Percentiles rank a stretch among this genome's conserved stretches.
These are phyloP conservation scores for Percopsis omiscomaycus DNA, from an alignment of 2,797 vertebrate species.

Conservation along the genomic window DNA sequence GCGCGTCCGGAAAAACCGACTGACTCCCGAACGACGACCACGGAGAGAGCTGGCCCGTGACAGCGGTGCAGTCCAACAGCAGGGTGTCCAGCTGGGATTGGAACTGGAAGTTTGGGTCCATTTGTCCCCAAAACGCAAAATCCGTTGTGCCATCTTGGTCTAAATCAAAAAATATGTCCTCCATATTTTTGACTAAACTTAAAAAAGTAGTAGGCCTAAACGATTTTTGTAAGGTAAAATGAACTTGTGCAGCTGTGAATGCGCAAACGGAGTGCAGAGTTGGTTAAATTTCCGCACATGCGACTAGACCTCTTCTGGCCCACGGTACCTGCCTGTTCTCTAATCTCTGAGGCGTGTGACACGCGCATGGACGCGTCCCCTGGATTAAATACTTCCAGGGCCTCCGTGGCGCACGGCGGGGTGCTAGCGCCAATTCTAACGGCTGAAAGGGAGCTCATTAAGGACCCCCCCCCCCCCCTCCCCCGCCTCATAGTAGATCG, in stretches of 20 bases:
- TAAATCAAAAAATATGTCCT: slow-evolving; percentile 69
- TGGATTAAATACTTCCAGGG: slow-evolving; percentile 73
- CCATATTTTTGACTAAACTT: slow-evolving; percentile 53
- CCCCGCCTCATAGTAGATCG: slow-evolving; percentile 59
- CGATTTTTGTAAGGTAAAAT: no score
- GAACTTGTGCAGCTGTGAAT: no score
- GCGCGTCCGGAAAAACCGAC: slow-evolving; percentile 67
- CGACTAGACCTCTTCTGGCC: not conserved
- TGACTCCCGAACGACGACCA: slow-evolving; percentile 64
- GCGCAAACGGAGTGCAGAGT: no score
- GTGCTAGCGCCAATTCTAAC: slow-evolving; percentile 59
- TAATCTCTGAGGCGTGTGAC: slow-evolving; percentile 38
- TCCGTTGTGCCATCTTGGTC: slow-evolving; percentile 68
- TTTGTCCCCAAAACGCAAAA: slow-evolving; percentile 75
- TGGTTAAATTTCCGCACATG: not conserved
- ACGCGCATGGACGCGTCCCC: slow-evolving; percentile 29
- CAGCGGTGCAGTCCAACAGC: slow-evolving; percentile 65
- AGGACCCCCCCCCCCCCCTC: slow-evolving; percentile 31
- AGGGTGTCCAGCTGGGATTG: slow-evolving; percentile 70
- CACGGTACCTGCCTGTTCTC: slow-evolving; percentile 23
- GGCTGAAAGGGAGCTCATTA: slow-evolving; percentile 71
- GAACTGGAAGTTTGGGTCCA: slow-evolving; percentile 62
- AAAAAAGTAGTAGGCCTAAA: not conserved
- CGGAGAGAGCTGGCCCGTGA: slow-evolving; percentile 58
- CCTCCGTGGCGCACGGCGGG: slow-evolving; percentile 53